Evolutionary conservation across 2,888 invertebrate genomes (phyloP).

Genomic region (Clivina fossor): DNA sequence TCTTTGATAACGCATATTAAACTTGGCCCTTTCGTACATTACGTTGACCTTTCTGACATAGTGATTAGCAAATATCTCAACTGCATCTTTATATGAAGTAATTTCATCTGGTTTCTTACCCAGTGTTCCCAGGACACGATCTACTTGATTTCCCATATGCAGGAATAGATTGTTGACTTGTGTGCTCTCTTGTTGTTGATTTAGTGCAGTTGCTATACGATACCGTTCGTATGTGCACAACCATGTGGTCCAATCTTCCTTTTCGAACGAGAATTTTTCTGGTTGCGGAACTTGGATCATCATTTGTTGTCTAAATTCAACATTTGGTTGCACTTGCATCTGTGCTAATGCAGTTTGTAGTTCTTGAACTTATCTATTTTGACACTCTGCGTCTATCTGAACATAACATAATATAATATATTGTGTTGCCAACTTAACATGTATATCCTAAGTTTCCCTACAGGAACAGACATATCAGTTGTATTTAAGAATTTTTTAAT

Average conservation of each 20-base stretch:
- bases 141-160: constrained; percentile 31
- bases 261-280: constrained; percentile 30
- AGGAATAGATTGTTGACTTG: constrained; percentile 33
- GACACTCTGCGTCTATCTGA: too few relatives aligned
- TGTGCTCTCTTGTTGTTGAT: constrained; percentile 25
- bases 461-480: too few relatives aligned
- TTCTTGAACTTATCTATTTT: too few relatives aligned
- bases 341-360: too few relatives aligned
- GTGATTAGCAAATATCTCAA: neutral
- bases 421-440: too few relatives aligned
- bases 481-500: too few relatives aligned
- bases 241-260: constrained; percentile 36
- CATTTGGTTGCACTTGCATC: too few relatives aligned
- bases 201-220: constrained; percentile 31
- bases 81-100: neutral
- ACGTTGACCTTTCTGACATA: constrained; percentile 7
- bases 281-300: constrained; percentile 27
- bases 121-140: neutral
- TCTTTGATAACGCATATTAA: constrained; percentile 11
- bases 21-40: constrained; percentile 5
- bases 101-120: constrained; percentile 3
- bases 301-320: constrained; percentile 12
- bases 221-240: constrained; percentile 35
- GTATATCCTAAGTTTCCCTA: too few relatives aligned
- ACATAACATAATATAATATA: too few relatives aligned